Evolutionary conservation across 2,888 invertebrate genomes (phyloP), one percentile per base, ranked within the genome.

Genomic region (Drosophila mettleri): DNA sequence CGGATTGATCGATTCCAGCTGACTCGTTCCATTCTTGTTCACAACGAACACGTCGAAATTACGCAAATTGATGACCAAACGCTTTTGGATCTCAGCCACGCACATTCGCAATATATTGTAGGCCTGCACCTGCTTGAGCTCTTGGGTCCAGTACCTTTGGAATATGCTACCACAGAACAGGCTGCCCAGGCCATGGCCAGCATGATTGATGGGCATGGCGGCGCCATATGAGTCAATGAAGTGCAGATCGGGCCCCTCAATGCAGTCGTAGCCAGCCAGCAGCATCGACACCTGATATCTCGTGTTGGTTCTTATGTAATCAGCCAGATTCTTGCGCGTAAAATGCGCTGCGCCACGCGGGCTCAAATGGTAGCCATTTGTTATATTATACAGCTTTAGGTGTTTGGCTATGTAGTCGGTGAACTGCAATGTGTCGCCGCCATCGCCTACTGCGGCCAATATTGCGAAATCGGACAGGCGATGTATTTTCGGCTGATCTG

Each of bases 371-470:
- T 99, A 99, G 1, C 97, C 98, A 92, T 99, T 98, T 75, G 97
- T 94, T 96, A 99, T 98, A 93, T 98, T 98, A 92, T 99, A 99
- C 38, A 99, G 93, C 86, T 98, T 98, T 78, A 99, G 96, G 91
- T 99, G 99, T 92, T 99, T 98, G 4, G 96, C 96, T 85, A 99
- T 98, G 90, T 97, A 99, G 90, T 99, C 99, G 2, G 98, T 97
- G 93, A 99, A 99, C 91, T 99, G 98, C 24, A 95, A 96, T 1
- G 98, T 97, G 91, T 99, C 99, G 1, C 99, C 99, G 20, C 96
- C 94, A 91, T 99, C 98, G 8, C 99, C 99, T 80, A 95, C 95
- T 12, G 97, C 96, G 41, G 96, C 96, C 97, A 99, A 97, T 54
- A 97, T 94, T 78, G 98, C 93, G 75, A 95, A 96, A 78, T 97